A percentile compares a stretch with the other conserved stretches of the same genome.
Evolutionary conservation across 2,113 vertebrate genomes (phyloP).

Genomic region (Haemorhous mexicanus): DNA sequence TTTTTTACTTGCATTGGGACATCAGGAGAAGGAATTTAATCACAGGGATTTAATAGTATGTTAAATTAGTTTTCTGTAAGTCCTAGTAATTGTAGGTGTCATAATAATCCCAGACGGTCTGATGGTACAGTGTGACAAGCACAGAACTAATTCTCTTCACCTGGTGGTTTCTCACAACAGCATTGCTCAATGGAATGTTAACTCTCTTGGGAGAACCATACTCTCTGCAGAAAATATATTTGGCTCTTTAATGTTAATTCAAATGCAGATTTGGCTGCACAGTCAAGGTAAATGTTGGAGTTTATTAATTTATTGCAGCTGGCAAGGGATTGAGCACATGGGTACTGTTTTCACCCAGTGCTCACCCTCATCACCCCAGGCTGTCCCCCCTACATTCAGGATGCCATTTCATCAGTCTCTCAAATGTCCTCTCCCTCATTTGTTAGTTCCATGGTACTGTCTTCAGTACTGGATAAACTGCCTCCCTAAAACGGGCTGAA

Average conservation of each 20-base stretch:
- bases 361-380: neutral
- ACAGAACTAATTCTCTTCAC: neutral
- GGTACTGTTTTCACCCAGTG: neutral
- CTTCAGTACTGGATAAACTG: neutral
- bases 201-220: neutral
- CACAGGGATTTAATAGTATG: neutral
- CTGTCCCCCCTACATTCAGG: neutral
- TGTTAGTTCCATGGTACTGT: neutral
- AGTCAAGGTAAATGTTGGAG: fast-evolving
- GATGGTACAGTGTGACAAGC: neutral
- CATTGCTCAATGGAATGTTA: neutral
- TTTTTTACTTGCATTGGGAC: neutral
- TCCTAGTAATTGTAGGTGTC: neutral
- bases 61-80: neutral
- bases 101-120: neutral
- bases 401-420: neutral
- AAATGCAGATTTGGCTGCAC: neutral
- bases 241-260: neutral
- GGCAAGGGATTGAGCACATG: neutral
- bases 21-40: neutral
- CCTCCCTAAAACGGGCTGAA: neutral
- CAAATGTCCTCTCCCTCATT: neutral
- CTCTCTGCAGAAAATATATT: neutral
- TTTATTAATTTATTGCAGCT: neutral
- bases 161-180: neutral